A percentile compares a stretch with the other conserved stretches of the same genome.
Evolutionary conservation across 2,888 invertebrate genomes (phyloP).

Genomic region (Luperina testacea): DNA sequence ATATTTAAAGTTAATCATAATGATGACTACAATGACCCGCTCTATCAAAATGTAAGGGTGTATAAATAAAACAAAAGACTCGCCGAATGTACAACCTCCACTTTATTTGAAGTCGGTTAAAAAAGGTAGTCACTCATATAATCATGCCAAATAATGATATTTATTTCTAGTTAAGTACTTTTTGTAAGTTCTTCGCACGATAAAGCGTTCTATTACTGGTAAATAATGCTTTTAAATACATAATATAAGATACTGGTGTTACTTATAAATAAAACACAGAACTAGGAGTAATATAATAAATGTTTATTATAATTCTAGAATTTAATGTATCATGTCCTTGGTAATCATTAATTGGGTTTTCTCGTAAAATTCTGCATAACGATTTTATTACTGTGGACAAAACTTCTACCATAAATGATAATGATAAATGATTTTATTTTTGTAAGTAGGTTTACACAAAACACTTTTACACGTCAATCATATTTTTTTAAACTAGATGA

Average conservation of each 20-base stretch:
- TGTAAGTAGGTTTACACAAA: no score
- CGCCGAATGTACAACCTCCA: background rate
- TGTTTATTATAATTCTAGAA: no score
- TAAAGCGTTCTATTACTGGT: background rate
- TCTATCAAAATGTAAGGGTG: no score
- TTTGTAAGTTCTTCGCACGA: background rate
- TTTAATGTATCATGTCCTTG: background rate
- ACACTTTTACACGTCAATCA: no score
- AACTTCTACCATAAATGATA: background rate
- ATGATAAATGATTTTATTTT: no score
- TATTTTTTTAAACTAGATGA: no score
- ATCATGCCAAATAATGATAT: conserved; percentile 6
- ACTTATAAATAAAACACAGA: conserved; percentile 1
- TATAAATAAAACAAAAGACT: no score
- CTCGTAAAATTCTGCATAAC: background rate
- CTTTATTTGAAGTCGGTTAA: background rate
- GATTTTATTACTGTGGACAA: background rate
- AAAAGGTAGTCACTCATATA: background rate
- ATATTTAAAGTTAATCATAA: no score
- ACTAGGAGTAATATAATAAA: background rate
- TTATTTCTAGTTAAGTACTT: background rate
- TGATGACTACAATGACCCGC: no score
- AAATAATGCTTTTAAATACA: conserved; percentile 1
- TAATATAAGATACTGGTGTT: background rate
- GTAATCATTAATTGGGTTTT: conserved; percentile 8